A percentile compares a stretch with the other conserved stretches of the same genome.
Conservation (phyloP, 2,797 vertebrate species). For the Valencia hispanica region DNA sequence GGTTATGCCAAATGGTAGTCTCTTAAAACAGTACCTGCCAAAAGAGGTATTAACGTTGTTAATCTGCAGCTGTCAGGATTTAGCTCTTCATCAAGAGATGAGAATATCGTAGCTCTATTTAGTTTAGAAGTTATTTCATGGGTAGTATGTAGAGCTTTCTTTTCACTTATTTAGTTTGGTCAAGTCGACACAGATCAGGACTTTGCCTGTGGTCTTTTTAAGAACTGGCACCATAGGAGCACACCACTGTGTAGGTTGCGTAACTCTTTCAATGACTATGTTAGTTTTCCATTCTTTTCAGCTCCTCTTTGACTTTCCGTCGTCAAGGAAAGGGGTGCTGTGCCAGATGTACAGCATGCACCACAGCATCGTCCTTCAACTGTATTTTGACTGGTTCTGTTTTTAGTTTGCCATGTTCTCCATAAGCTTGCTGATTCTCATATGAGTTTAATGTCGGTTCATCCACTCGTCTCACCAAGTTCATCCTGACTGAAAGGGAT, state of each 20-base stretch:
- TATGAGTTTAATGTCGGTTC: neutral
- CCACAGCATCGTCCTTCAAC: neutral
- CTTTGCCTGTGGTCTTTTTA: neutral
- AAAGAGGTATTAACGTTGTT: neutral
- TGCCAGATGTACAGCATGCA: neutral
- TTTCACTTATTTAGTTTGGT: neutral
- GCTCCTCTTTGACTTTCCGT: neutral
- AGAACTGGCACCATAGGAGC: neutral
- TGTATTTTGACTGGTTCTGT: neutral
- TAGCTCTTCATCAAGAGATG: neutral
- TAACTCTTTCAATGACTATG: neutral
- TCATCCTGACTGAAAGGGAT: neutral
- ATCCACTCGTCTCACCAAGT: neutral
- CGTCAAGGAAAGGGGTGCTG: neutral
- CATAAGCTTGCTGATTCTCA: neutral
- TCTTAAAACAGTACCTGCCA: neutral
- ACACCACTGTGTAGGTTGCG: neutral
- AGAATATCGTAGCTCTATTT: neutral
- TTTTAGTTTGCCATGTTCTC: neutral
- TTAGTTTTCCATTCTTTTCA: neutral
- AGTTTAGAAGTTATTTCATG: neutral
- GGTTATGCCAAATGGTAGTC: neutral
- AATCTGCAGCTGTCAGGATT: neutral
- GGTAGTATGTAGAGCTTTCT: neutral
- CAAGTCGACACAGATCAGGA: neutral